These are phyloP conservation scores for Halcyon malimbica DNA, from an alignment of 2,113 vertebrate genomes.

Conservation along the genomic window DNA sequence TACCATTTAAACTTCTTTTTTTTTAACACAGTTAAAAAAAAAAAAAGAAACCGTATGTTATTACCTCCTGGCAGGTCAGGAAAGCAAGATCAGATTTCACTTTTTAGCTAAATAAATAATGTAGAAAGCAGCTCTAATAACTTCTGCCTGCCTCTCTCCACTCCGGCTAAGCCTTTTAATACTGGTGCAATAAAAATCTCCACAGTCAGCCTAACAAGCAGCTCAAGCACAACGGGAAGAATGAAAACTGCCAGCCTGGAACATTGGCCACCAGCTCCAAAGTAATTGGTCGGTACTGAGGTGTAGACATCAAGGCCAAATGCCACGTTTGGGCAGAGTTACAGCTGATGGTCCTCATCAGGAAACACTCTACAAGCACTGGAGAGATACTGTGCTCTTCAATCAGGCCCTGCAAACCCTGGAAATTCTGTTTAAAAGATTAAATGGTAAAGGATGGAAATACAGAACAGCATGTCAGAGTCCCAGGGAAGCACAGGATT, in stretches of 20 bases:
- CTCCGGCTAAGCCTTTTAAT: not conserved
- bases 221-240: not conserved
- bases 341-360: accelerated
- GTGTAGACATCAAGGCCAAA: not conserved
- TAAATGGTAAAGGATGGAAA: not conserved
- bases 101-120: constrained; percentile 58
- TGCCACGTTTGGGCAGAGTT: not conserved
- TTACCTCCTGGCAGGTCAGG: constrained; percentile 18
- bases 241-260: constrained; percentile 29
- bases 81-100: constrained; percentile 28
- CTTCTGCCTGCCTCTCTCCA: not conserved
- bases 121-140: not conserved
- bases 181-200: constrained; percentile 6
- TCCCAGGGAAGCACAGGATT: not conserved
- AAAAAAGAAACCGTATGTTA: not conserved
- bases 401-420: not conserved
- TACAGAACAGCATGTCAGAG: not conserved
- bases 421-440: not conserved
- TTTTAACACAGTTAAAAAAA: not conserved
- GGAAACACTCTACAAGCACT: not conserved
- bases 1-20: not conserved
- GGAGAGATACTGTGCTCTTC: not conserved
- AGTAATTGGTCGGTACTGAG: not conserved
- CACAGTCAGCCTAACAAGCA: constrained; percentile 8
- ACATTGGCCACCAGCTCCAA: not conserved